Evolutionary conservation across 2,888 invertebrate genomes (phyloP), one percentile per base, ranked within the genome.

Genomic region (Auanema sp.): DNA sequence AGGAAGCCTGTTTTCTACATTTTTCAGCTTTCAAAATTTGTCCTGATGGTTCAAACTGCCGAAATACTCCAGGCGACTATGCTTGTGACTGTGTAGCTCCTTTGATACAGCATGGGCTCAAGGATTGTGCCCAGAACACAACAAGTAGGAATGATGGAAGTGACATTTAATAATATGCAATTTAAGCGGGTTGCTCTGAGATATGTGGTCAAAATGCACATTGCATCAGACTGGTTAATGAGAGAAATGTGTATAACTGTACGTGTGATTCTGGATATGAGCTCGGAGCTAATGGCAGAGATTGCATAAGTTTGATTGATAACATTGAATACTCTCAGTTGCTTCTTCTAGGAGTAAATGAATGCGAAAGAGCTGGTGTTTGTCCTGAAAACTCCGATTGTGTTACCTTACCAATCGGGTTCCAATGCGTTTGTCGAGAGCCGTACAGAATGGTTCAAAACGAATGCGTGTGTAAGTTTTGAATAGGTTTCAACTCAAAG

Each of bases 211-310:
- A 24, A 1, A 24, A 54, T 24, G 44, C 60, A 21, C 43, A 43
- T 18, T 60, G 60, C 33, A 8, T 44, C 14, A 4, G 40, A 8
- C 5, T 47, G 10, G 44, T 55, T 16, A 44, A 25, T 10, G 24
- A 24, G 2, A 47, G 24, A 18, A 44, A 18, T 1, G 60, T 53
- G 18, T 25, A 33, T 4, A 60, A 60, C 60, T 60, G 60, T 18
- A 54, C 54, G 6, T 60, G 60, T 14, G 25, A 54, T 21, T 12
- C 24, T 16, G 44, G 24, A 5, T 60, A 60, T 33, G 60, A 44
- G 47, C 10, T 47, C 10, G 3, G 4, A 5, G 16, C 10, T 47
- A 47, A 16, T 10, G 47, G 47, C 3, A 47, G 4, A 47, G 16
- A 10, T 5, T 18, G 16, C 47, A 18, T 5, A 47, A 47, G 16